Conservation (phyloP, 2,113 vertebrate genomes). For the Mobula hypostoma region DNA sequence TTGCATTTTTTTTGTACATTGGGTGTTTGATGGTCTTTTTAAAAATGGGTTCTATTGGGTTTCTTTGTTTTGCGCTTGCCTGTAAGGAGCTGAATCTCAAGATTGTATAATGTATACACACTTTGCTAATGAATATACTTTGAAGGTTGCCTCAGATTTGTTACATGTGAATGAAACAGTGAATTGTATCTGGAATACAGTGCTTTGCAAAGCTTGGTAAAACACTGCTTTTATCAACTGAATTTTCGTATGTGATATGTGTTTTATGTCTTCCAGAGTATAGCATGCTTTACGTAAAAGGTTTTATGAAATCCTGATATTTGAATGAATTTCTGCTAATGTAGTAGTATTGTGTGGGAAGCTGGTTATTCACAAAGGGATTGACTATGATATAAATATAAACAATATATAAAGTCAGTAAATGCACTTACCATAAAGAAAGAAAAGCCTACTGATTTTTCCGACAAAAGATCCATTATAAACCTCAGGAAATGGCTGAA, state of each 20-base stretch:
- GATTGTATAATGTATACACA: no score
- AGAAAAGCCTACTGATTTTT: neutral
- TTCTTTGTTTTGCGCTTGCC: no score
- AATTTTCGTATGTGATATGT: neutral
- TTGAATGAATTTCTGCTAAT: neutral
- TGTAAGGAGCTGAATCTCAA: no score
- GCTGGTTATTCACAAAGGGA: slow-evolving; percentile 28
- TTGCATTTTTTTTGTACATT: no score
- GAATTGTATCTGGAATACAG: neutral
- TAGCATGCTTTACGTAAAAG: neutral
- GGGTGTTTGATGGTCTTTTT: no score
- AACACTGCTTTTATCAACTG: neutral
- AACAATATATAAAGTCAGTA: neutral
- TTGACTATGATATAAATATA: slow-evolving; percentile 29
- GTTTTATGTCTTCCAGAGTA: neutral
- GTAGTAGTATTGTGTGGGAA: neutral
- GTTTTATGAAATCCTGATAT: neutral
- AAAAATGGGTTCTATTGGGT: no score
- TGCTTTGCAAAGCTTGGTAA: neutral
- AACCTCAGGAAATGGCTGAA: neutral
- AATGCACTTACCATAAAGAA: neutral
- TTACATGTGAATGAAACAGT: neutral
- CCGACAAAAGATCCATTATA: neutral
- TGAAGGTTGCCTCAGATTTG: neutral
- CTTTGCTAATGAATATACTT: no score